phyloP scores from a whole-genome alignment of 2,797 vertebrate genomes.

The Luscinia megarhynchos region DNA sequence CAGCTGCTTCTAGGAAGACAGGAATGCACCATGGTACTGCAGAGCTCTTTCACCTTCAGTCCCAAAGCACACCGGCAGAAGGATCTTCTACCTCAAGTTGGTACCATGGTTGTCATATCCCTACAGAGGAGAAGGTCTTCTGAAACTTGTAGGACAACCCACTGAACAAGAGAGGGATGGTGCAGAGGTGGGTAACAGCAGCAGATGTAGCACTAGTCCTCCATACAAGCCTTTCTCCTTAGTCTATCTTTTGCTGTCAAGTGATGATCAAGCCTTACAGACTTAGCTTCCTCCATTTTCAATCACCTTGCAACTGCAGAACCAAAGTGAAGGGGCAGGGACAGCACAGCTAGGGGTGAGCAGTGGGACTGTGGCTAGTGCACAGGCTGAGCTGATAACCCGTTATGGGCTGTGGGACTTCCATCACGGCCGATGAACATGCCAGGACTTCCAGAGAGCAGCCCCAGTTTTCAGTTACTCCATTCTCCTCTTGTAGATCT shows the following conservation, averaged over 20 bases:
- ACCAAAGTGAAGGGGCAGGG: not conserved
- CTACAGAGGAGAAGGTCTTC: not conserved
- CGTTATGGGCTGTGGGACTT: not conserved
- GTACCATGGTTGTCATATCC: not conserved
- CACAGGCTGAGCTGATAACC: not conserved
- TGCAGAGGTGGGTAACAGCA: not conserved
- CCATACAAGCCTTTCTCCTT: not conserved
- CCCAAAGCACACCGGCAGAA: not conserved
- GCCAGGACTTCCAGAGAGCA: not conserved
- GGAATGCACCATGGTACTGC: not conserved
- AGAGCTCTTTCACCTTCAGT: conserved; percentile 12
- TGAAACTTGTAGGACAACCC: not conserved
- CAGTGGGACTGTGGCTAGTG: fast-evolving
- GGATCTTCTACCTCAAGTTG: not conserved
- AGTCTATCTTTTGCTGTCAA: not conserved
- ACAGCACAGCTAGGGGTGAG: not conserved
- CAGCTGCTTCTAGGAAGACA: not conserved
- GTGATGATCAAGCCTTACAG: not conserved
- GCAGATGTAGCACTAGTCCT: not conserved
- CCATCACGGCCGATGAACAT: not conserved
- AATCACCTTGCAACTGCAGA: not conserved
- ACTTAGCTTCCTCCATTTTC: not conserved
- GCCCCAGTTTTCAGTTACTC: not conserved
- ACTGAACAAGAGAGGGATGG: not conserved
- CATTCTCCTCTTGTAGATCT: not conserved